These are phyloP conservation scores for Agonopterix alstromeriana DNA, from an alignment of 2,888 invertebrate genomes.

Conservation along the genomic window DNA sequence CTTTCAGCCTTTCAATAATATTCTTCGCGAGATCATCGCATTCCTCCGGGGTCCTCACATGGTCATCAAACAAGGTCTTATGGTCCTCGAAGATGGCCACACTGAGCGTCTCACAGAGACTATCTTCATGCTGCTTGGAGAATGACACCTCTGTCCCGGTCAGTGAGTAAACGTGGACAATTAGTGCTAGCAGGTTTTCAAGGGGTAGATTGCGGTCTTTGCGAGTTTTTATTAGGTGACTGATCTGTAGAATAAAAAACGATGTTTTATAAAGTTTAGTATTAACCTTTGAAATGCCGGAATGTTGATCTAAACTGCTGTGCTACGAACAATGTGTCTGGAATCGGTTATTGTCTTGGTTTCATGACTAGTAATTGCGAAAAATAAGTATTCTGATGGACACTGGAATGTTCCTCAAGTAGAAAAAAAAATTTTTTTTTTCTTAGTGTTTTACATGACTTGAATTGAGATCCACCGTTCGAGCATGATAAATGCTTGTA, in stretches of 20 bases:
- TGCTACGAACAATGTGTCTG: no score
- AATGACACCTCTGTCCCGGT: conserved; percentile 76
- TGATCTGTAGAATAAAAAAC: conserved; percentile 61
- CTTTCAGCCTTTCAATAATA: conserved; percentile 45
- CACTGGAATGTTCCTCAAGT: no score
- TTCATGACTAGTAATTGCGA: no score
- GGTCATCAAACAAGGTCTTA: conserved; percentile 26
- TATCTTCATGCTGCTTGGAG: conserved; percentile 66
- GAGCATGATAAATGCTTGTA: no score
- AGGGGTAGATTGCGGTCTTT: conserved; percentile 68
- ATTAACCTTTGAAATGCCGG: no score
- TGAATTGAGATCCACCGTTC: no score
- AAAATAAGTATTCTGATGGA: no score
- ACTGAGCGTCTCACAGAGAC: conserved; percentile 61
- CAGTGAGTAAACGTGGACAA: conserved; percentile 79
- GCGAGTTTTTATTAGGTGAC: conserved; percentile 74
- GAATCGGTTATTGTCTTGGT: no score
- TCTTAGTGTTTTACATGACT: no score
- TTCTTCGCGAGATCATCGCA: conserved; percentile 39
- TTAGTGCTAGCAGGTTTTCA: conserved; percentile 75
- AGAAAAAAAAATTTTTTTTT: no score
- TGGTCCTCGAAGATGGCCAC: conserved; percentile 78
- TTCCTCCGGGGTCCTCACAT: conserved; percentile 40
- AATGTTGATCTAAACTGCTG: no score
- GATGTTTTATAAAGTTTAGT: neutral